These are phyloP conservation scores for Catonia carolina DNA, from an alignment of 2,888 invertebrate species.

Conservation along the genomic window DNA sequence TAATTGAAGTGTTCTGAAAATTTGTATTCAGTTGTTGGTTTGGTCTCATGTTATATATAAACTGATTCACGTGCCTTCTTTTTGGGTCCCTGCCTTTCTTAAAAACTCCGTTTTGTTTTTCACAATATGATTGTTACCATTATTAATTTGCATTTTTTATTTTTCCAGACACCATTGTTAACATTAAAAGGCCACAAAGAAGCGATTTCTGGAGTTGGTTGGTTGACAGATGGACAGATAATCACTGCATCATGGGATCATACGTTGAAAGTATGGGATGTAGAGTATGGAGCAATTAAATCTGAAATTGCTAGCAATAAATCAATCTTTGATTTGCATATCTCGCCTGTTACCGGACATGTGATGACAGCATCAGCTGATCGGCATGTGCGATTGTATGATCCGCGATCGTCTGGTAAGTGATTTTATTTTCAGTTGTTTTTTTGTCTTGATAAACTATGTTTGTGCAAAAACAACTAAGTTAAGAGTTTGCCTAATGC, in stretches of 20 bases:
- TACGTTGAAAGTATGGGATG: constrained; percentile 89
- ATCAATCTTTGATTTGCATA: constrained; percentile 79
- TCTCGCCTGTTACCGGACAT: constrained; percentile 66
- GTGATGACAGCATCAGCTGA: constrained; percentile 87
- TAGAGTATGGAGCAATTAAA: constrained; percentile 74
- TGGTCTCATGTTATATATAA: too few relatives aligned
- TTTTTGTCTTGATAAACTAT: too few relatives aligned
- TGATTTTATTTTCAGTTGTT: neutral
- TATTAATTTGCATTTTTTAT: too few relatives aligned
- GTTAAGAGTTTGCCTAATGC: too few relatives aligned
- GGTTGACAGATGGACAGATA: constrained; percentile 69
- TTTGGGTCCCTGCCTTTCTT: too few relatives aligned
- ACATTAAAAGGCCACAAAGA: constrained; percentile 92
- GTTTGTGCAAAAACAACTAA: too few relatives aligned
- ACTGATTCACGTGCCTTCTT: too few relatives aligned
- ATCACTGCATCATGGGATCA: constrained; percentile 94
- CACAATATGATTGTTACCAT: too few relatives aligned
- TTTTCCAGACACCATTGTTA: constrained; percentile 64
- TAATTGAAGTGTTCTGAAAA: too few relatives aligned
- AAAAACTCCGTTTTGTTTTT: too few relatives aligned
- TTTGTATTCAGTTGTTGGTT: too few relatives aligned
- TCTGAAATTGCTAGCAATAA: constrained; percentile 79
- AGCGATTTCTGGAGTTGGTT: constrained; percentile 75
- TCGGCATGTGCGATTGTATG: constrained; percentile 82
- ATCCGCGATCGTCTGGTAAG: constrained; percentile 75